Percentiles rank a stretch among this genome's conserved stretches.
Evolutionary conservation across 2,888 invertebrate genomes (phyloP).

Genomic region (Drosophila anomelani): DNA sequence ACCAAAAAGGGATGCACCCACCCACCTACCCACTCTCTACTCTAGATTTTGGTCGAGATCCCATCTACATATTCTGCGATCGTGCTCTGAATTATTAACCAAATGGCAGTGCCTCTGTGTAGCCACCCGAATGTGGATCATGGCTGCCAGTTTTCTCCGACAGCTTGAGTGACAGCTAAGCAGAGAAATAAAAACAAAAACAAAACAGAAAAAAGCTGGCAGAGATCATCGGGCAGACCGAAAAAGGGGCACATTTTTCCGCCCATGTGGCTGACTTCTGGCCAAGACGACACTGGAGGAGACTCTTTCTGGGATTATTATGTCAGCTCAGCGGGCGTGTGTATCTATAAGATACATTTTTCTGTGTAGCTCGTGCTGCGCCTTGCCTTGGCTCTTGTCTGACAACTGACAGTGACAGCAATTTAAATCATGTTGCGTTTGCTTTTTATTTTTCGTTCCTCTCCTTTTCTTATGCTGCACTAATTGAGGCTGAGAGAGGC

Average conservation of each 20-base stretch:
- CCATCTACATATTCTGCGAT: not conserved
- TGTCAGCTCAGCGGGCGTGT: slow-evolving; percentile 58
- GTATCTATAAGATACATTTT: slow-evolving; percentile 70
- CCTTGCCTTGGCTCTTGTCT: slow-evolving; percentile 49
- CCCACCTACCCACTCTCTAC: slow-evolving; percentile 2
- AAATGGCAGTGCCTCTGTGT: not conserved
- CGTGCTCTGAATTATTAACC: slow-evolving; percentile 28
- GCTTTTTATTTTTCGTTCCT: not conserved
- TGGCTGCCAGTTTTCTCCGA: slow-evolving; percentile 24
- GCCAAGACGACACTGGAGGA: slow-evolving; percentile 13
- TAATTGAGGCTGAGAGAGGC: slow-evolving; percentile 52
- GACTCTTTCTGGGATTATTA: slow-evolving; percentile 53
- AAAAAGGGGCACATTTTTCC: slow-evolving; percentile 16
- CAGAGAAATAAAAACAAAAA: not conserved
- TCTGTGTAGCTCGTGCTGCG: slow-evolving; percentile 21
- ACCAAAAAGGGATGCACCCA: not conserved
- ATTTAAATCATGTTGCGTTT: slow-evolving; percentile 79
- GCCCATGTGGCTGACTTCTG: slow-evolving; percentile 28
- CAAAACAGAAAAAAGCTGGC: not conserved
- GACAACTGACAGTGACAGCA: slow-evolving; percentile 82
- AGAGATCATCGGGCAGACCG: not conserved
- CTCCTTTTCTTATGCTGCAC: slow-evolving; percentile 43
- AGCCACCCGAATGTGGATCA: slow-evolving; percentile 27
- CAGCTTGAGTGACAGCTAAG: slow-evolving; percentile 25
- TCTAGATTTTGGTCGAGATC: slow-evolving; percentile 10